Evolutionary conservation across 2,888 invertebrate species (phyloP).

Genomic region (Dastarcus helophoroides): DNA sequence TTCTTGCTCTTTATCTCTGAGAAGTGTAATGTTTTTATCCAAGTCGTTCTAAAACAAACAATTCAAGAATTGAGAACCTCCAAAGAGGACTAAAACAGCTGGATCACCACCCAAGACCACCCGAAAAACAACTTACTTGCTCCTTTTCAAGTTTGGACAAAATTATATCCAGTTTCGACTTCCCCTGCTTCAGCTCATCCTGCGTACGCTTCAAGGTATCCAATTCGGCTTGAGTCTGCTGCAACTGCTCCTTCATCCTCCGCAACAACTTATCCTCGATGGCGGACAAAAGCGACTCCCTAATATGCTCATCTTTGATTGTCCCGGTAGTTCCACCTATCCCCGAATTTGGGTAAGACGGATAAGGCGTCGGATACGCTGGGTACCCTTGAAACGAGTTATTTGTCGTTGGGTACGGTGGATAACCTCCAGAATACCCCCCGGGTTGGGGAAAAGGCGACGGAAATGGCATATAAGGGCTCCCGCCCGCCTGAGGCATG

Average conservation of each 20-base stretch:
- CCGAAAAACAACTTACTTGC: conserved; percentile 37
- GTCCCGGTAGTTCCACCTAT: conserved; percentile 55
- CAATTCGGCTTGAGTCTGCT: conserved; percentile 83
- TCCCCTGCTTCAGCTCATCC: conserved; percentile 76
- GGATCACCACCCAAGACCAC: background rate
- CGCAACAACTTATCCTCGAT: conserved; percentile 88
- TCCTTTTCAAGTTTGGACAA: conserved; percentile 66
- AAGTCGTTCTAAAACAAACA: conserved; percentile 51
- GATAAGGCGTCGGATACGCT: conserved; percentile 12
- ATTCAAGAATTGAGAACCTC: no score
- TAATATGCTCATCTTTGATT: conserved; percentile 92
- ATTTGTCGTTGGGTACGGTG: conserved; percentile 15
- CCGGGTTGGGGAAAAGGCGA: conserved; percentile 15
- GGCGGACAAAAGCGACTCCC: conserved; percentile 85
- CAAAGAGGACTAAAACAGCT: no score
- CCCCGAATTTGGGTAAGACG: conserved; percentile 31
- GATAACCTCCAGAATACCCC: conserved; percentile 12
- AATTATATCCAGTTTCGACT: conserved; percentile 68
- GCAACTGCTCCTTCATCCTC: conserved; percentile 78
- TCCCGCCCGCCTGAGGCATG: conserved; percentile 35
- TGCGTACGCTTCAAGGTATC: conserved; percentile 80
- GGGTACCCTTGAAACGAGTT: conserved; percentile 16
- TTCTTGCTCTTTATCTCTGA: conserved; percentile 82
- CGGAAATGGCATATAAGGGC: conserved; percentile 19
- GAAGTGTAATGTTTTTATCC: conserved; percentile 68